Base-by-base conservation (phyloP, 2,888 invertebrate species). In the Galerucella calmariensis region DNA sequence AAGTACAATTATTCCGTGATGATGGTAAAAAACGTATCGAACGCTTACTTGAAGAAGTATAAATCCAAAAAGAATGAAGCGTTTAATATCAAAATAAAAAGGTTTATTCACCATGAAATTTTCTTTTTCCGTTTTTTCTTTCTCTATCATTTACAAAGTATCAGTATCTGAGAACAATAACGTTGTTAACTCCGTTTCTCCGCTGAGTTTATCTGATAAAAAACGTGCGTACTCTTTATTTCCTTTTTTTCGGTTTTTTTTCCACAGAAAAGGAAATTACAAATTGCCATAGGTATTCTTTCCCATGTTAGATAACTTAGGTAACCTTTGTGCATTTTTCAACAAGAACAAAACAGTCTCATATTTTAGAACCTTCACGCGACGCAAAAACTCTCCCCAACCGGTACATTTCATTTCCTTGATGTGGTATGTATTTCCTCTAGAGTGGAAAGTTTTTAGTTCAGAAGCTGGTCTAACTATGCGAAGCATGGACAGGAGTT, bases 211-310 rank as follows among this genome's bases (percentile, higher is more conserved):
- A 67, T 67, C 56, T 53, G 67, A 53, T 56, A 67, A 67, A 67
- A 56, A 67, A 5, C 41, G 16, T 20, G 41, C 67, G 44, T 56
- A 41, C 44, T 67, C 41, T 67, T 53, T 53, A 67, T 67, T 67
- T 51, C 62, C 62, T 62, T 41, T 41, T 62, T 65, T 20, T 65
- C 44, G 1, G 35, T 67, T 53, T 16, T 56, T 16, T 16, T 16
- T 41, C 41, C 35, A 11, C n/a, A 67, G 56, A 56, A 67, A 56
- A 53, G 53, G 56, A 67, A 58, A 67, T 41, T 67, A 67, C 67
- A 67, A 67, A 67, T 67, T 67, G 67, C 67, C 67, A 67, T 56
- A 67, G 67, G 67, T 58, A 67, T 67, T 67, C 53, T 67, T 67
- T 41, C 44, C 56, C n/a, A 56, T 48, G 56, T 67, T 53, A 67